phyloP scores from a whole-genome alignment of 2,888 invertebrate genomes.

The Cerastis rubricosa region DNA sequence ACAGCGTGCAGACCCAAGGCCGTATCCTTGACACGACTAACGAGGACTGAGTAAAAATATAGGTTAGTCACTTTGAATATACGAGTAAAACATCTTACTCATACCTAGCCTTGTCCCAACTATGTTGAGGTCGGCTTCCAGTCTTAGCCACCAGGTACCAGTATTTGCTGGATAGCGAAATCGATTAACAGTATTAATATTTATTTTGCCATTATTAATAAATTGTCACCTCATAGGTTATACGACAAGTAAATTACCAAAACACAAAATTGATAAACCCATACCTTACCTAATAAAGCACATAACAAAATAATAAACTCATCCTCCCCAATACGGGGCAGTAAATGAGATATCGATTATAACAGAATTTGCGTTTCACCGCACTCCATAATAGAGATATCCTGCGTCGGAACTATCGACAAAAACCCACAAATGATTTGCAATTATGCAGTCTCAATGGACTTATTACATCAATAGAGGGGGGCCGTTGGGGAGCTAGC shows the following conservation, averaged over 20 bases:
- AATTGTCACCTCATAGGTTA: background rate
- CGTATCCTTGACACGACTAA: background rate
- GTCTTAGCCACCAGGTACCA: background rate
- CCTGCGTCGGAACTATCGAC: constrained; percentile 70
- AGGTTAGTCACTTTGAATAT: constrained; percentile 2
- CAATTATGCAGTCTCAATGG: constrained; percentile 90
- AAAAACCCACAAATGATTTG: constrained; percentile 89
- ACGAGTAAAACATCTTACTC: constrained; percentile 1
- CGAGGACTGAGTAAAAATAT: background rate
- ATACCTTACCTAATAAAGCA: constrained; percentile 1
- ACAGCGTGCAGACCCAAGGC: background rate
- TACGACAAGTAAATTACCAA: background rate
- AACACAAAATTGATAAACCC: background rate
- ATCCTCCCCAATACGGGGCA: constrained; percentile 18
- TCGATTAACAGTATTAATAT: background rate
- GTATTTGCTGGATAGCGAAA: too few relatives aligned
- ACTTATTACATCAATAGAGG: constrained; percentile 87
- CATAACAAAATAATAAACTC: constrained; percentile 50
- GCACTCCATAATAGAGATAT: constrained; percentile 67
- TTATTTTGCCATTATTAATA: background rate
- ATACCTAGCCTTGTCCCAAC: background rate
- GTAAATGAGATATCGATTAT: constrained; percentile 66
- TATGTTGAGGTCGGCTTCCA: background rate
- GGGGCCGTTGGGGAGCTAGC: constrained; percentile 81
- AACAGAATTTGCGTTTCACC: constrained; percentile 72